Evolutionary conservation across 2,113 vertebrate genomes (phyloP).

Genomic region (Phyllopteryx taeniolatus): DNA sequence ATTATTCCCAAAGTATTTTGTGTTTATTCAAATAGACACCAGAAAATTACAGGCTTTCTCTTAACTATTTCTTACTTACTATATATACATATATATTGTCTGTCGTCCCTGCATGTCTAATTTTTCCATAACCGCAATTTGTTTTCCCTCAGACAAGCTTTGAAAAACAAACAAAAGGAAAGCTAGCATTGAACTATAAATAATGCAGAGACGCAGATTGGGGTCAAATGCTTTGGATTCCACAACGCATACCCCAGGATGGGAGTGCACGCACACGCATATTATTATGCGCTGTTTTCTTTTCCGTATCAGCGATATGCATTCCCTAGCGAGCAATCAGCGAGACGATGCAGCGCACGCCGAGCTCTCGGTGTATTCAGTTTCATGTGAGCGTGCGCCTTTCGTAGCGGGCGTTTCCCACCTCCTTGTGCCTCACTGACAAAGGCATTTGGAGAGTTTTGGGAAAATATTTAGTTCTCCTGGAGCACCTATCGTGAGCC

Average conservation of each 20-base stretch:
- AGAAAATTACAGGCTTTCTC: neutral
- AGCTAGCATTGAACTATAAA: constrained; percentile 57
- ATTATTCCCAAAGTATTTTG: neutral
- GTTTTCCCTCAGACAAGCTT: constrained; percentile 33
- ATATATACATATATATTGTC: neutral
- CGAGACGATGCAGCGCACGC: constrained; percentile 33
- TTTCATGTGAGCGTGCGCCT: neutral
- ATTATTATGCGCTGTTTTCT: constrained; percentile 2
- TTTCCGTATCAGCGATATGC: constrained; percentile 14
- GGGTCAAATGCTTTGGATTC: constrained; percentile 65
- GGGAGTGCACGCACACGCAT: constrained; percentile 4
- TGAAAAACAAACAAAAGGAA: constrained; percentile 56
- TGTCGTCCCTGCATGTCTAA: neutral
- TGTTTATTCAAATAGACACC: neutral
- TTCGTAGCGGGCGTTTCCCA: constrained; percentile 31
- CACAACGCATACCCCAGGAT: constrained; percentile 28
- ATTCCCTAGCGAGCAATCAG: constrained; percentile 25
- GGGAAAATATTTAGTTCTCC: constrained; percentile 53
- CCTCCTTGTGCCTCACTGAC: constrained; percentile 45
- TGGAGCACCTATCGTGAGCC: neutral
- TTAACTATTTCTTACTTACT: neutral
- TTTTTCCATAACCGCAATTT: neutral
- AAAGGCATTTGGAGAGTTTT: constrained; percentile 56
- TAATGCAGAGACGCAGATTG: constrained; percentile 63
- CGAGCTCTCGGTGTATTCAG: neutral